Evolutionary conservation across 1,140 invertebrate species (phyloP), one percentile per base, ranked within the genome.

Genomic region (Schmidtea mediterranea): DNA sequence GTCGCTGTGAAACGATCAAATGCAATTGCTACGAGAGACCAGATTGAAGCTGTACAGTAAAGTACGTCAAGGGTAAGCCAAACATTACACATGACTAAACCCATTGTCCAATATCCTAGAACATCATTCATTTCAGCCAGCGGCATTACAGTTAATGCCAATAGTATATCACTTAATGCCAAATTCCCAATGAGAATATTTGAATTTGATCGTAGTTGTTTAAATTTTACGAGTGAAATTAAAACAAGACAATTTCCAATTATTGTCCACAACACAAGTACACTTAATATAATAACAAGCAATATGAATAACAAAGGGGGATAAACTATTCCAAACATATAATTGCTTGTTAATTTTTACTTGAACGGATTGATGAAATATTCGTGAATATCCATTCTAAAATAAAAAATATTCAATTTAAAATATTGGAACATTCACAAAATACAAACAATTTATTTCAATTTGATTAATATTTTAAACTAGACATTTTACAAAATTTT

Each of bases 121-220:
- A 64, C 45, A 46, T 66, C 62, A 49, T 64, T 52, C 8, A 56
- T 55, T 6, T 58, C 52, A 5, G 62, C 63, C 43, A 67, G 57
- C 3, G 65, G 65, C 40, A 66, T 48, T 9, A 67, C 63, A 2
- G 63, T 63, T 6, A 62, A 40, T 10, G 63, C 60, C 13, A 67
- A 53, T 6, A 65, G 52, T 22, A 66, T 56, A 55, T 67, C 65
- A 53, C 62, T 60, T 16, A 67, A 51, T 0, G 65, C 65, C 39
- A 67, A 52, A 52, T 67, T 67, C 8, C 62, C 63, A 36, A 67
- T 66, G 48, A 67, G 52, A 54, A 60, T 63, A 52, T 67, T 67
- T 8, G 62, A 65, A 54, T 65, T 62, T 8, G 62, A 59, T 49
- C 60, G 55, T 16, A 67, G 54, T 36, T 56, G 56, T 24, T 59